Evolutionary conservation across 2,888 invertebrate genomes (phyloP).

Genomic region (Lasioglossum villosulum): DNA sequence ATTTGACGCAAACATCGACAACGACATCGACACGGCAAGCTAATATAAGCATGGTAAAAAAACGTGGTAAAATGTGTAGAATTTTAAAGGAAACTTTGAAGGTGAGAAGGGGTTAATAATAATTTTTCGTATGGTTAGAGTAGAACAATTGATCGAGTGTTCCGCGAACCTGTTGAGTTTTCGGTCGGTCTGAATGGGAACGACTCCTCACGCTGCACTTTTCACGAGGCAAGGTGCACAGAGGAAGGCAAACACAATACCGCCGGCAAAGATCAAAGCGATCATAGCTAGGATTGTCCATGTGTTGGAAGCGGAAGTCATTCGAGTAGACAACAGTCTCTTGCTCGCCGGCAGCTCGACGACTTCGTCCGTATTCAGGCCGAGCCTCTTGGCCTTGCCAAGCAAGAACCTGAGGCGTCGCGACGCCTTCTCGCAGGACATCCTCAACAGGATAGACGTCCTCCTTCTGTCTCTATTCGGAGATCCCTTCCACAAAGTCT

Average conservation of each 20-base stretch:
- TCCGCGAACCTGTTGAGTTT: constrained; percentile 14
- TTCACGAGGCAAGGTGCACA: constrained; percentile 74
- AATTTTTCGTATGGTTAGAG: not conserved
- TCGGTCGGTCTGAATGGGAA: no score
- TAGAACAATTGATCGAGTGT: not conserved
- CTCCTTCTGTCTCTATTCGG: not conserved
- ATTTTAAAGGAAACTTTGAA: no score
- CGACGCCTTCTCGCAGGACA: constrained; percentile 79
- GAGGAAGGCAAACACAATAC: constrained; percentile 70
- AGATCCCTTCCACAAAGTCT: not conserved
- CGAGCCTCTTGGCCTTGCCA: constrained; percentile 74
- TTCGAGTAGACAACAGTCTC: constrained; percentile 72
- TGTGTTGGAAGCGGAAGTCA: constrained; percentile 54
- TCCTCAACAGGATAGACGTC: constrained; percentile 50
- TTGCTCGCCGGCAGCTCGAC: constrained; percentile 73
- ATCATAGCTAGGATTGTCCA: constrained; percentile 72
- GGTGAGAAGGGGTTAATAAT: no score
- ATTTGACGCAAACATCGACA: no score
- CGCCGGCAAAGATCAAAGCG: constrained; percentile 70
- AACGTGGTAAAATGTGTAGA: no score
- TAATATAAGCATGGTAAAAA: no score
- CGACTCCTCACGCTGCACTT: constrained; percentile 54
- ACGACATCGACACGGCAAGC: no score
- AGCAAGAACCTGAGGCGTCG: constrained; percentile 75
- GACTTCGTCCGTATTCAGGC: constrained; percentile 74